Percentiles rank a stretch among this genome's conserved stretches.
phyloP scores from a whole-genome alignment of 2,113 vertebrate species.

The Callipepla squamata region DNA sequence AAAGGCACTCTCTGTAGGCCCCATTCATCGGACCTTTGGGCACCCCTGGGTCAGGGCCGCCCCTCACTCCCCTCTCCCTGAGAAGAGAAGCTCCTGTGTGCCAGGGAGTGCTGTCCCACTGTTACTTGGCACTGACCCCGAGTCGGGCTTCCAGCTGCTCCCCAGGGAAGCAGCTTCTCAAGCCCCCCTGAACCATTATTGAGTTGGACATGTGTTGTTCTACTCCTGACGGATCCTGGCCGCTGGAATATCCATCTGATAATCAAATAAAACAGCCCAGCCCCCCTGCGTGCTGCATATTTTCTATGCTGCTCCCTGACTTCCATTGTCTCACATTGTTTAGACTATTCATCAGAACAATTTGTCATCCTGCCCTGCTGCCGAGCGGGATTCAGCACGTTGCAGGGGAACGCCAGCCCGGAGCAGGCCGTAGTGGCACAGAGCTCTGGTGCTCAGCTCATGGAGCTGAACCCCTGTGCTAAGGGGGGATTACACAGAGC shows the following conservation, averaged over 20 bases:
- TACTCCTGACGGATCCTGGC: slow-evolving; percentile 28
- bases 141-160: not conserved
- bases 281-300: not conserved
- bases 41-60: not conserved
- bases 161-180: not conserved
- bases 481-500: rapidly evolving
- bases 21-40: not conserved
- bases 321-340: slow-evolving; percentile 64
- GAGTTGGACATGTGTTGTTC: slow-evolving; percentile 50
- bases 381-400: not conserved
- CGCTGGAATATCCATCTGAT: slow-evolving; percentile 68
- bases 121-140: not conserved
- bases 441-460: not conserved
- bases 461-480: not conserved
- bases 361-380: slow-evolving; percentile 62
- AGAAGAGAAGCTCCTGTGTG: not conserved
- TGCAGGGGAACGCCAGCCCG: not conserved
- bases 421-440: not conserved
- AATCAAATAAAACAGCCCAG: slow-evolving; percentile 40
- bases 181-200: not conserved
- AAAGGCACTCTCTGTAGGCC: not conserved
- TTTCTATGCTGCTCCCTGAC: slow-evolving; percentile 40
- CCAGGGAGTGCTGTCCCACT: not conserved
- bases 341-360: slow-evolving; percentile 59
- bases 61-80: not conserved